A percentile compares a stretch with the other conserved stretches of the same genome.
Conservation (phyloP, 2,113 vertebrate species). For the Phycodurus eques region DNA sequence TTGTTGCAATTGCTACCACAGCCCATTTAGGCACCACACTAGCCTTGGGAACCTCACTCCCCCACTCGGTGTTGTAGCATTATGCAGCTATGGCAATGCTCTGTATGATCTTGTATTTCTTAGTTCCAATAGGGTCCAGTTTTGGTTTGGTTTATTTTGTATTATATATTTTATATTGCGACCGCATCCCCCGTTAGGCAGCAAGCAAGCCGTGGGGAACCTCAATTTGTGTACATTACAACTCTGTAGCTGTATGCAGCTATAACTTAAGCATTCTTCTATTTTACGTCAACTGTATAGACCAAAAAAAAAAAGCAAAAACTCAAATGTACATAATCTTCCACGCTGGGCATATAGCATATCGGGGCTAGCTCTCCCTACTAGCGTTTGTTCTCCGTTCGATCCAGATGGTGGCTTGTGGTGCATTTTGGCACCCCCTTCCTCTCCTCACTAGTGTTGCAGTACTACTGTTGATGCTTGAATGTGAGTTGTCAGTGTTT, state of each 20-base stretch:
- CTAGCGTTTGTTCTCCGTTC: not conserved
- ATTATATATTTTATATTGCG: no score
- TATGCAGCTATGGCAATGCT: not conserved
- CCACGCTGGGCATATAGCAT: not conserved
- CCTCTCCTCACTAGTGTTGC: not conserved
- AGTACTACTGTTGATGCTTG: not conserved
- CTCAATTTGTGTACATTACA: not conserved
- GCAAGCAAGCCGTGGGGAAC: no score
- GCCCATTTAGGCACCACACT: not conserved
- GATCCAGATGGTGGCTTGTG: not conserved
- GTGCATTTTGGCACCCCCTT: not conserved
- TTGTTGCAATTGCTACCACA: not conserved
- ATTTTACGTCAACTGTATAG: not conserved
- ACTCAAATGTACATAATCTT: not conserved
- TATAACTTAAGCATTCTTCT: not conserved
- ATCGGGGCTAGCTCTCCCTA: not conserved
- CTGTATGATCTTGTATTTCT: not conserved
- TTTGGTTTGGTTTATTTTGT: not conserved
- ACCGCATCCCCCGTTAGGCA: not conserved
- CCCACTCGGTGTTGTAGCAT: not conserved
- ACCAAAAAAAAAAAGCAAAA: not conserved
- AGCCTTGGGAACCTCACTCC: not conserved
- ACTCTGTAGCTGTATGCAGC: not conserved
- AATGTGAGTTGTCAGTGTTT: slow-evolving; percentile 44
- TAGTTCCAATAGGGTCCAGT: not conserved